These are phyloP conservation scores for Caenorhabditis sp. DNA, from an alignment of 2,888 invertebrate species.

Conservation along the genomic window DNA sequence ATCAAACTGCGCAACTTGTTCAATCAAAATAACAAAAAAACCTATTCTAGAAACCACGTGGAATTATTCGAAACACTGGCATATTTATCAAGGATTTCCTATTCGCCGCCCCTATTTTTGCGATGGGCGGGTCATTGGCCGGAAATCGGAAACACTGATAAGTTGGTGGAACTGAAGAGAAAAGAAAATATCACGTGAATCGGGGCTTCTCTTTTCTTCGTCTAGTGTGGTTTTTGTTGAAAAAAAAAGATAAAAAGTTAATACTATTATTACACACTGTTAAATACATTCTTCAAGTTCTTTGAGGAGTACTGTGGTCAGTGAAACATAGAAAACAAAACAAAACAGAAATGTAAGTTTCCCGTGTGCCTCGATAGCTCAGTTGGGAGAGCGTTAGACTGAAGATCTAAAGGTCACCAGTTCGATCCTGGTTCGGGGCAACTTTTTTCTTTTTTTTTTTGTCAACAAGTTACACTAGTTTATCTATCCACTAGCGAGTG, in stretches of 20 bases:
- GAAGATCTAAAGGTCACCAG: slow-evolving; percentile 71
- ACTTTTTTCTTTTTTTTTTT: slow-evolving; percentile 12
- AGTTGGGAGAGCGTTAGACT: slow-evolving; percentile 71
- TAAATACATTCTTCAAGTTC: background rate
- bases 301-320: background rate
- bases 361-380: slow-evolving; percentile 28
- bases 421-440: slow-evolving; percentile 70
- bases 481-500: too few species aligned
- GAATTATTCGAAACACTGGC: background rate
- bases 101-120: background rate
- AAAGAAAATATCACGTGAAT: background rate
- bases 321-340: too few species aligned
- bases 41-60: too few species aligned
- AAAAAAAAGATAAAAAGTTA: too few species aligned
- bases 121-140: background rate
- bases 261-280: too few species aligned
- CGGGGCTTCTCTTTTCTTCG: too few species aligned
- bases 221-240: too few species aligned
- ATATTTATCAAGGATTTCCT: background rate
- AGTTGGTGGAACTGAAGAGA: background rate
- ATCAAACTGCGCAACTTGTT: background rate
- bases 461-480: background rate
- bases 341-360: too few species aligned
- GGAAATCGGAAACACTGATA: background rate
- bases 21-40: background rate